A percentile compares a stretch with the other conserved stretches of the same genome.
Evolutionary conservation across 2,888 invertebrate genomes (phyloP).

Genomic region (Halocaridina rubra): DNA sequence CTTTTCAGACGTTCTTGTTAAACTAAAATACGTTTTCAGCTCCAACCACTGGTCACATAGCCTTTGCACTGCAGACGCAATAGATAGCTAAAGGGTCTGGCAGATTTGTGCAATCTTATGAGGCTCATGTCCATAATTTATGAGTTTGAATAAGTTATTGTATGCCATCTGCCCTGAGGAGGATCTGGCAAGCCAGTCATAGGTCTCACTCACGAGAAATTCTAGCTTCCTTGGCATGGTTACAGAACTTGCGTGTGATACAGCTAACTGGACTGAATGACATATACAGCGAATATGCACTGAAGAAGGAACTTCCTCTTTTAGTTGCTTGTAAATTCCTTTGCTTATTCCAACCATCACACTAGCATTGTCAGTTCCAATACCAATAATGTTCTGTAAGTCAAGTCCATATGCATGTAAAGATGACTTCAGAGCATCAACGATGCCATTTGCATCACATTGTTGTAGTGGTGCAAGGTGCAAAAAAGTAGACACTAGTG

Average conservation of each 20-base stretch:
- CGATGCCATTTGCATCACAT: conserved; percentile 34
- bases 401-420: background rate
- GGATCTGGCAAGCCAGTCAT: background rate
- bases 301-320: background rate
- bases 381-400: conserved; percentile 1
- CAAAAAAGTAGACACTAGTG: conserved; percentile 18
- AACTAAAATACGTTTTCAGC: background rate
- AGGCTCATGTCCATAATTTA: conserved; percentile 4
- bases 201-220: background rate
- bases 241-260: background rate
- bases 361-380: conserved; percentile 21
- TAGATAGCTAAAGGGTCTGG: conserved; percentile 1
- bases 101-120: conserved; percentile 5
- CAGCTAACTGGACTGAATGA: background rate
- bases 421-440: conserved; percentile 26
- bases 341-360: conserved; percentile 7
- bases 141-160: background rate
- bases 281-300: background rate
- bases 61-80: background rate
- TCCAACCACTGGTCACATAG: background rate
- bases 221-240: background rate
- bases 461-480: conserved; percentile 20
- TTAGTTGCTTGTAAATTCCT: background rate
- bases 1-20: background rate
- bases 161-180: background rate